Conservation (phyloP, 2,888 invertebrate genomes). For the Eurois occulta region DNA sequence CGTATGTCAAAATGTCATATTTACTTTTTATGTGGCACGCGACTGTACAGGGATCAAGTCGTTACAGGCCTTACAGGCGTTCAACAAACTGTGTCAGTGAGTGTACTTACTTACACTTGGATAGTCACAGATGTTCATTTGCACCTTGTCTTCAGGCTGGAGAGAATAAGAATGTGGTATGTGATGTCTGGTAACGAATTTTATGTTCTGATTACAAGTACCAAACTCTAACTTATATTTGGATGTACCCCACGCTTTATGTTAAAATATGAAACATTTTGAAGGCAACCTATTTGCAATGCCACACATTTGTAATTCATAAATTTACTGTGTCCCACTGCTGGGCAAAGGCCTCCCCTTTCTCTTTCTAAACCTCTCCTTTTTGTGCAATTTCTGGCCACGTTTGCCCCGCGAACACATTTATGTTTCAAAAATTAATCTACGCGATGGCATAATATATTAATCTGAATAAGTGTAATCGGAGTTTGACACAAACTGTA, state of each 20-base stretch:
- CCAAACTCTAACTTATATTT: background rate
- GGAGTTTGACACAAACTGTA: background rate
- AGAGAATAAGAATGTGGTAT: background rate
- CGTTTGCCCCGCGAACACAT: background rate
- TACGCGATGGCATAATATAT: background rate
- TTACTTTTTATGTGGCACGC: slow-evolving; percentile 18
- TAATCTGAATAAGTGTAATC: background rate
- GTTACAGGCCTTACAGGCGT: background rate
- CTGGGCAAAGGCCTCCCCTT: background rate
- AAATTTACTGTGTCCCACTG: background rate
- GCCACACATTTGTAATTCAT: background rate
- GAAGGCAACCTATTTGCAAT: background rate
- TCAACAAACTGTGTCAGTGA: background rate
- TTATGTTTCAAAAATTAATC: background rate
- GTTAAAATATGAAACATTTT: background rate
- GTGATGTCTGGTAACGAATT: background rate
- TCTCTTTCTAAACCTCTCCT: background rate
- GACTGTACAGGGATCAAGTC: slow-evolving; percentile 4
- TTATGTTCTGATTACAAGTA: background rate
- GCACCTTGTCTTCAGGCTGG: slow-evolving; percentile 4
- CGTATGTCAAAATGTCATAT: background rate
- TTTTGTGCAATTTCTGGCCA: background rate
- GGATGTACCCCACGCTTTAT: background rate
- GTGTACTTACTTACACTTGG: slow-evolving; percentile 13
- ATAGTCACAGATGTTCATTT: background rate